Conservation (phyloP, 2,113 vertebrate genomes). For the Neolamprologus sp. region DNA sequence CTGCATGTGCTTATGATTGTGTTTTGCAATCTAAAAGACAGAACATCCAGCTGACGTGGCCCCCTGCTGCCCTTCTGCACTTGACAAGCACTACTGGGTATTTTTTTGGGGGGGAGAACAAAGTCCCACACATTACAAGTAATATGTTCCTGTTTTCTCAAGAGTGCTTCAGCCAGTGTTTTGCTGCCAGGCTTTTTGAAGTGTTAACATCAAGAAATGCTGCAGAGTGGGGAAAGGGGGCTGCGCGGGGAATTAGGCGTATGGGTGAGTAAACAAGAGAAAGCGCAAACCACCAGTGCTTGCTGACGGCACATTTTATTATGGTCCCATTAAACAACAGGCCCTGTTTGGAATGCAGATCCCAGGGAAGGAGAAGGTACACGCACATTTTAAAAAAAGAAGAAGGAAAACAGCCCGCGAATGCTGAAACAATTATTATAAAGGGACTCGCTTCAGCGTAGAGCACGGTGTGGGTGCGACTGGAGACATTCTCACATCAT, state of each 20-base stretch:
- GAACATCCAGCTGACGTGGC: neutral
- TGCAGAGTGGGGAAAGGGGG: conserved; percentile 1
- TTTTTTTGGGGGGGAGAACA: neutral
- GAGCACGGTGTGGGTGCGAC: neutral
- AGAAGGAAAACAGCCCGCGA: neutral
- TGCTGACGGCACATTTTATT: conserved; percentile 54
- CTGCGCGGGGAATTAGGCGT: neutral
- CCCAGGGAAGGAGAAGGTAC: conserved; percentile 12
- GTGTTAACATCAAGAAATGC: conserved; percentile 31
- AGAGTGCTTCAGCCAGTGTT: conserved; percentile 17
- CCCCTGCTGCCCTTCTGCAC: neutral
- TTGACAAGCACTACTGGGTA: neutral
- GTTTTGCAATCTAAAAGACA: neutral
- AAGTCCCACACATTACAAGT: neutral
- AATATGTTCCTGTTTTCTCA: conserved; percentile 11
- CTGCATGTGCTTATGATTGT: neutral
- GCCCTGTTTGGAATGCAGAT: conserved; percentile 39
- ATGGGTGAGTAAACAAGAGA: conserved; percentile 19
- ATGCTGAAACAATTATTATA: conserved; percentile 36
- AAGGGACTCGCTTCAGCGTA: neutral
- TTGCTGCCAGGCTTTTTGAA: conserved; percentile 43
- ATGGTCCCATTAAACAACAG: conserved; percentile 59
- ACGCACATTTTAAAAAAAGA: neutral
- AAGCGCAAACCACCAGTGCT: conserved; percentile 6
- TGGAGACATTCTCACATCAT: neutral